Conservation (phyloP, 2,797 vertebrate species). For the Hyperoplus immaculatus region DNA sequence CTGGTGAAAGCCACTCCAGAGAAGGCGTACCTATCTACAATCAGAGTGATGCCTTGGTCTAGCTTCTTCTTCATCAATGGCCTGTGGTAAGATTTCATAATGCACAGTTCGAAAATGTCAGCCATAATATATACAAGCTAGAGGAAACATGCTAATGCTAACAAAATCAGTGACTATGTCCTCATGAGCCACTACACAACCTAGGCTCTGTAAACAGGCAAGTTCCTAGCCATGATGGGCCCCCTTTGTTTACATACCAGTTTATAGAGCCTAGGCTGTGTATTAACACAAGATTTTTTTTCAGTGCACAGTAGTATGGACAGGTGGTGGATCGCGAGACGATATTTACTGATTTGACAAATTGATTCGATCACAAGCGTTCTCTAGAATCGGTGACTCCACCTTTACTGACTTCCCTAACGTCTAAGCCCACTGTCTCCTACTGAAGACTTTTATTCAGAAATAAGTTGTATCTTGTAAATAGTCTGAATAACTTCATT, state of each 20-base stretch:
- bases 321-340: too few relatives aligned
- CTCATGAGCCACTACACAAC: too few relatives aligned
- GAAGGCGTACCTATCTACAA: constrained; percentile 96
- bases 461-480: not conserved
- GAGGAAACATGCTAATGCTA: not conserved
- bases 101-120: not conserved
- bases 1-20: constrained; percentile 96
- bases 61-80: constrained; percentile 92
- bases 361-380: too few relatives aligned
- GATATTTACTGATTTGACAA: too few relatives aligned
- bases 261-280: too few relatives aligned
- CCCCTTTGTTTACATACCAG: too few relatives aligned
- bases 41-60: constrained; percentile 88
- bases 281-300: too few relatives aligned
- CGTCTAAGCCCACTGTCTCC: not conserved
- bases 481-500: not conserved
- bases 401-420: not conserved
- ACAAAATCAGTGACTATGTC: not conserved
- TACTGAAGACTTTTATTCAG: not conserved
- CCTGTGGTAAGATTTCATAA: constrained; percentile 74
- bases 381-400: not conserved
- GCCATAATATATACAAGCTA: not conserved
- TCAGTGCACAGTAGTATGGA: too few relatives aligned
- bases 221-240: too few relatives aligned
- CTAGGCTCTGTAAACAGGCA: too few relatives aligned